Evolutionary conservation across 2,113 vertebrate genomes (phyloP).

Genomic region (Serinus canaria): DNA sequence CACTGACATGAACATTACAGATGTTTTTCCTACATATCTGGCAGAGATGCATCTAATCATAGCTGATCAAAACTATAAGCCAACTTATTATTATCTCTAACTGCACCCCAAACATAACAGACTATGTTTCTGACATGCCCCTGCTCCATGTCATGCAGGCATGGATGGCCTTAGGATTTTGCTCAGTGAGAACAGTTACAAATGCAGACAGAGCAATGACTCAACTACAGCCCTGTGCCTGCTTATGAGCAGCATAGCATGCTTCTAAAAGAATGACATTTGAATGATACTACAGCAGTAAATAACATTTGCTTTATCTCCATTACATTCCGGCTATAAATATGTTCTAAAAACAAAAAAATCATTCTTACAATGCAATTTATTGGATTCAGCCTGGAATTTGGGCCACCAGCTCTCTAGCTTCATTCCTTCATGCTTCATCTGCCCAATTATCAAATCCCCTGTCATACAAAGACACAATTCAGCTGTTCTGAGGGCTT

Average conservation of each 20-base stretch:
- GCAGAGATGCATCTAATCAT: background rate
- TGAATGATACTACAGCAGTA: background rate
- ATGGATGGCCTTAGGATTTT: background rate
- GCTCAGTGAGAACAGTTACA: background rate
- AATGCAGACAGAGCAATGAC: background rate
- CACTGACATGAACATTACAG: background rate
- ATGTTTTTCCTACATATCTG: background rate
- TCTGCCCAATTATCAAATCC: conserved; percentile 69
- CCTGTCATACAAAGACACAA: conserved; percentile 50
- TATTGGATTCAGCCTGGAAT: conserved; percentile 36
- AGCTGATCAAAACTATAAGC: background rate
- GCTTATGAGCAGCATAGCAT: background rate
- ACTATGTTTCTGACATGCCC: background rate
- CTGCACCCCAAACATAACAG: background rate
- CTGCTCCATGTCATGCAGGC: background rate
- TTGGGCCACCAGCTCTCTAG: conserved; percentile 55
- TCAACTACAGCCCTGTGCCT: background rate
- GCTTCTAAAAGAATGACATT: background rate
- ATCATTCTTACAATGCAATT: background rate
- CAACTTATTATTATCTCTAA: background rate
- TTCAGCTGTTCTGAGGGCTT: conserved; percentile 60
- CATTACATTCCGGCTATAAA: background rate
- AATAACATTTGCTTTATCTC: conserved; percentile 24
- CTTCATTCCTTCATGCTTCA: conserved; percentile 71
- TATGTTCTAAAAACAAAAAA: background rate